Evolutionary conservation across 2,888 invertebrate species (phyloP), one percentile per base, ranked within the genome.

Genomic region (Drosophila demipolita): DNA sequence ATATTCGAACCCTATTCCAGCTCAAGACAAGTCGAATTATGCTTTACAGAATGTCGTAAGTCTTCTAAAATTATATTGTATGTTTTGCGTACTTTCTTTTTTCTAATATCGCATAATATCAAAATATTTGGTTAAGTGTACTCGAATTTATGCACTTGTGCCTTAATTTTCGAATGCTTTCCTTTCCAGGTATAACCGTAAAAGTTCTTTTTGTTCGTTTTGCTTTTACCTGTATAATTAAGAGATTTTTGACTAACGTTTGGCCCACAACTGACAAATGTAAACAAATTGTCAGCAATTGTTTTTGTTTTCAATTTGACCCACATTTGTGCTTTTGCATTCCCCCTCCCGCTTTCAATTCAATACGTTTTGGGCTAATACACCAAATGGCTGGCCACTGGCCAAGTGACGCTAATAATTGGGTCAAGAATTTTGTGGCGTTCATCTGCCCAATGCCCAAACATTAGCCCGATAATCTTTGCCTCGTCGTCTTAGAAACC

Each of bases 201-300:
- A 62, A 70, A 57, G 69, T 71, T 45, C n/a, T 69, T 62, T 62
- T n/a, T 59, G 33, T 33, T 33, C 29, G 58, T 48, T 49, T 40
- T 58, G 20, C 29, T 48, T 42, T 52, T 40, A 50, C 17, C 42
- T 33, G 45, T 69, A 69, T 62, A 62, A 69, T 71, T 69, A 69
- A 63, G 70, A 62, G 61, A 38, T 63, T 64, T 49, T 50, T 62
- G 48, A 57, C 70, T 67, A 48, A 71, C 58, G 50, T 35, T 50
- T 52, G 38, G 72, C 72, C 69, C 70, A 79, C 20, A 42, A 15
- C 45, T 45, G 23, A 55, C 57, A 82, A 75, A 82, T 68, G 55
- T 74, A 74, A 63, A 83, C 78, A 83, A 75, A 62, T 64, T 73
- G 75, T 73, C 73, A 70, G 72, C 75, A 80, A 78, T 69, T 54